These are phyloP conservation scores for Antidorcas marsupialis DNA, from an alignment of 2,113 vertebrate genomes.

Conservation along the genomic window DNA sequence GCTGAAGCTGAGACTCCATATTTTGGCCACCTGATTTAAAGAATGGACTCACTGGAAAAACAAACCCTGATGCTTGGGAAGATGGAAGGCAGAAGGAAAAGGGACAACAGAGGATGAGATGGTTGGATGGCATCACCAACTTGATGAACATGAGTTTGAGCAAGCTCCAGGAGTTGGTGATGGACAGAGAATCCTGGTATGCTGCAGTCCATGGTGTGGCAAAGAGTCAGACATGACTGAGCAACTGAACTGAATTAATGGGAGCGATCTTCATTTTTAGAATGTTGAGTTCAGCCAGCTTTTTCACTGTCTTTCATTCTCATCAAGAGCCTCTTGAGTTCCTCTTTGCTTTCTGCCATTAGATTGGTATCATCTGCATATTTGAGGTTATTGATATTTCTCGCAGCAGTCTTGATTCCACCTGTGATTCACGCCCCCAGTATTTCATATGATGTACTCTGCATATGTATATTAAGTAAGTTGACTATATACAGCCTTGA, in stretches of 20 bases:
- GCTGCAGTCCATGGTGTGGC: not conserved
- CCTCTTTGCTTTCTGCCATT: not conserved
- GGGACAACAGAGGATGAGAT: not conserved
- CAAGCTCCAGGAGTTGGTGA: not conserved
- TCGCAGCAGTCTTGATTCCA: not conserved
- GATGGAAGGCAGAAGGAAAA: not conserved
- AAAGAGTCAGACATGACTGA: not conserved
- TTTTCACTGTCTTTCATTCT: not conserved
- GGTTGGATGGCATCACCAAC: not conserved
- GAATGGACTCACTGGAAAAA: not conserved
- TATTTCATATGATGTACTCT: not conserved
- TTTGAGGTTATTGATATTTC: not conserved
- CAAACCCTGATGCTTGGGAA: not conserved
- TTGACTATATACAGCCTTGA: not conserved
- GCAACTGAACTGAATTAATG: not conserved
- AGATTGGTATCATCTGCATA: not conserved
- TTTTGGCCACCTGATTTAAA: not conserved
- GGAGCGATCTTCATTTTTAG: rapidly evolving
- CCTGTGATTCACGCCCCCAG: not conserved
- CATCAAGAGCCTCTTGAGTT: not conserved
- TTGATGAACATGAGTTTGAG: not conserved
- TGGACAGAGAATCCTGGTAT: not conserved
- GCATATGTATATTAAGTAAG: not conserved
- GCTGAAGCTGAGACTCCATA: not conserved
- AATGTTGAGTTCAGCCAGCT: not conserved